These are phyloP conservation scores for Nansenia antarctica DNA, from an alignment of 2,113 vertebrate species.

Conservation along the genomic window DNA sequence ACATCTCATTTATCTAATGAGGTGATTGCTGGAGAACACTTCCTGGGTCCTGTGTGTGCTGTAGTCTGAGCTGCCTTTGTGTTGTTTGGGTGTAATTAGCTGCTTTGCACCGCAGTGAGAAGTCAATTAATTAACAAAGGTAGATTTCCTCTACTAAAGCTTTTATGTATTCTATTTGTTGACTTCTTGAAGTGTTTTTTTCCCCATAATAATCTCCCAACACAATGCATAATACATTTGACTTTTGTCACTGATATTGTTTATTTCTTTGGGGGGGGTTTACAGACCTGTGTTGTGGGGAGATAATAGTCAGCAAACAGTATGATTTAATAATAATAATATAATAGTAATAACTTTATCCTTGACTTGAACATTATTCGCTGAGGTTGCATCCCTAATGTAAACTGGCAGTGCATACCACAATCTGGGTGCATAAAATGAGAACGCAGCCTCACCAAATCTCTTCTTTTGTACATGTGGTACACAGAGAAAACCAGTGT, in stretches of 20 bases:
- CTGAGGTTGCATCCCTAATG: too few species aligned
- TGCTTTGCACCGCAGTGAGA: slow-evolving; percentile 11
- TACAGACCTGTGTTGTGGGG: not conserved
- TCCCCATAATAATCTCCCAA: slow-evolving; percentile 15
- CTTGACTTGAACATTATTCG: too few species aligned
- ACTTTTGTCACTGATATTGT: not conserved
- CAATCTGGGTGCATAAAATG: too few species aligned
- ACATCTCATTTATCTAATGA: slow-evolving; percentile 31
- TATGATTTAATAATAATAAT: too few species aligned
- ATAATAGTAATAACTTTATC: too few species aligned
- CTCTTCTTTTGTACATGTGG: too few species aligned
- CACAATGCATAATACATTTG: slow-evolving; percentile 17
- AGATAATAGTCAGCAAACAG: not conserved
- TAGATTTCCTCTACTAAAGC: slow-evolving; percentile 18
- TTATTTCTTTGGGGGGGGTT: not conserved
- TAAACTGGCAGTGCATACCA: too few species aligned
- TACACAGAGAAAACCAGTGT: too few species aligned
- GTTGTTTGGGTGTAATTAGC: slow-evolving; percentile 43
- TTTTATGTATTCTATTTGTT: slow-evolving; percentile 29
- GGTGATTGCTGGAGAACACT: slow-evolving; percentile 27
- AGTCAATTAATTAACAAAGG: slow-evolving; percentile 27
- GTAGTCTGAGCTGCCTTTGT: slow-evolving; percentile 9
- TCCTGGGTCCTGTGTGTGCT: not conserved
- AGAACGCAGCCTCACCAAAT: too few species aligned
- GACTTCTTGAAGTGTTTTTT: slow-evolving; percentile 13